These are phyloP conservation scores for Phoeniculus purpureus DNA, from an alignment of 2,797 vertebrate genomes.

Conservation along the genomic window DNA sequence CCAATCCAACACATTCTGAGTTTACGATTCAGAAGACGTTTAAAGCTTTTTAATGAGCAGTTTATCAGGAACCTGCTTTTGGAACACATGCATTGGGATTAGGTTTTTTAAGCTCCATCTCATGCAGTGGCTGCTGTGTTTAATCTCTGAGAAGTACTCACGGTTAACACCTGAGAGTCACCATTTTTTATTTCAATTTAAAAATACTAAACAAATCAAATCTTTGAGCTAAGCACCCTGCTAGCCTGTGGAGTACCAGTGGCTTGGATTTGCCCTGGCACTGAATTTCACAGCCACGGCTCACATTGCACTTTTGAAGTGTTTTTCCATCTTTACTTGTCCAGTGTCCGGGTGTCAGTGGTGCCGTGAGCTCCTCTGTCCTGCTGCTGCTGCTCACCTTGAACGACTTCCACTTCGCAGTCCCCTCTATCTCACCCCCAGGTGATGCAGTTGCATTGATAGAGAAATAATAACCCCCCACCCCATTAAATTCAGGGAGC, in stretches of 20 bases:
- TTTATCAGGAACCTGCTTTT: neutral
- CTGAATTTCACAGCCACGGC: neutral
- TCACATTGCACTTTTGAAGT: neutral
- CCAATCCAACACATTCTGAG: too few species aligned
- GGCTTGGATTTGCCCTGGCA: neutral
- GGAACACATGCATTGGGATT: neutral
- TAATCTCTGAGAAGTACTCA: neutral
- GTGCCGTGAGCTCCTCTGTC: neutral
- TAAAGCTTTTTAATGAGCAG: neutral
- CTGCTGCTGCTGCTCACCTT: slow-evolving; percentile 5
- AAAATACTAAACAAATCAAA: neutral
- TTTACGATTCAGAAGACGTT: neutral
- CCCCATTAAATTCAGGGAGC: slow-evolving; percentile 23
- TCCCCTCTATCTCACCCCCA: neutral
- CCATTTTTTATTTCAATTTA: neutral
- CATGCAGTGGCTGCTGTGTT: neutral
- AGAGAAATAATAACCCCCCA: slow-evolving; percentile 37
- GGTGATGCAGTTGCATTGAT: neutral
- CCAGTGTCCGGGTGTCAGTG: neutral
- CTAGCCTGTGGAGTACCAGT: too few species aligned
- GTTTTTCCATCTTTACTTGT: neutral
- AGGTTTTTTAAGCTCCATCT: neutral
- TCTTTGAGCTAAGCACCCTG: neutral
- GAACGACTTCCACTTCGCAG: neutral
- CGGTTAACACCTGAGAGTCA: neutral